Evolutionary conservation across 2,113 vertebrate species (phyloP).

Genomic region (Clarias batrachus): DNA sequence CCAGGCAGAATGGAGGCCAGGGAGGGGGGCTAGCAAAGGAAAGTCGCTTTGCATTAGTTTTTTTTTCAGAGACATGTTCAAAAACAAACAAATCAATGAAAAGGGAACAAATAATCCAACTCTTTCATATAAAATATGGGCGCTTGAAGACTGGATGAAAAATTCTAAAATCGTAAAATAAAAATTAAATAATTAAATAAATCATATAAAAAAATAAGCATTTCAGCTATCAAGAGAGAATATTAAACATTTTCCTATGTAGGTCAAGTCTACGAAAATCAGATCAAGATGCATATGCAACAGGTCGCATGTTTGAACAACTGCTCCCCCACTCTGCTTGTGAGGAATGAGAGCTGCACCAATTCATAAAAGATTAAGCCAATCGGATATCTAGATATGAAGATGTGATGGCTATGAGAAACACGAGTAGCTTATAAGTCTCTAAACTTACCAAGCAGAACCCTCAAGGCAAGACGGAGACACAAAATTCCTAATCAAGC

Average conservation of each 20-base stretch:
- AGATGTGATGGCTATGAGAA: constrained; percentile 19
- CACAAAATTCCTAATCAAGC: constrained; percentile 39
- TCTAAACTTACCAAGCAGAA: constrained; percentile 66
- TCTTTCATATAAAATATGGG: not conserved
- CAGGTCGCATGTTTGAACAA: constrained; percentile 33
- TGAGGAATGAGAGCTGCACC: constrained; percentile 5
- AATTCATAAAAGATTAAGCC: constrained; percentile 29
- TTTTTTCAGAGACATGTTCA: constrained; percentile 38
- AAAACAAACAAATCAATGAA: constrained; percentile 47
- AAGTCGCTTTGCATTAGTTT: constrained; percentile 53
- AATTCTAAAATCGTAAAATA: not conserved
- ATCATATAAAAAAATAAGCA: too few relatives aligned
- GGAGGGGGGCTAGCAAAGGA: constrained; percentile 46
- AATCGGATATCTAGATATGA: constrained; percentile 35
- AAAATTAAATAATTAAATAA: not conserved
- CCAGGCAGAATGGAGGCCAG: constrained; percentile 49
- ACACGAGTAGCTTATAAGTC: constrained; percentile 7
- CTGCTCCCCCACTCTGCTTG: not conserved
- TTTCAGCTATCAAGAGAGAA: constrained; percentile 36
- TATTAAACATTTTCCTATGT: constrained; percentile 61
- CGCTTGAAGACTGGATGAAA: not conserved
- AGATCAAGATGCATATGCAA: constrained; percentile 53
- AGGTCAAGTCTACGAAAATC: constrained; percentile 52
- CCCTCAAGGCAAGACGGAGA: constrained; percentile 45
- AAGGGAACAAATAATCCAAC: constrained; percentile 33